phyloP scores from a whole-genome alignment of 2,113 vertebrate genomes.

The Emberiza fucata region DNA sequence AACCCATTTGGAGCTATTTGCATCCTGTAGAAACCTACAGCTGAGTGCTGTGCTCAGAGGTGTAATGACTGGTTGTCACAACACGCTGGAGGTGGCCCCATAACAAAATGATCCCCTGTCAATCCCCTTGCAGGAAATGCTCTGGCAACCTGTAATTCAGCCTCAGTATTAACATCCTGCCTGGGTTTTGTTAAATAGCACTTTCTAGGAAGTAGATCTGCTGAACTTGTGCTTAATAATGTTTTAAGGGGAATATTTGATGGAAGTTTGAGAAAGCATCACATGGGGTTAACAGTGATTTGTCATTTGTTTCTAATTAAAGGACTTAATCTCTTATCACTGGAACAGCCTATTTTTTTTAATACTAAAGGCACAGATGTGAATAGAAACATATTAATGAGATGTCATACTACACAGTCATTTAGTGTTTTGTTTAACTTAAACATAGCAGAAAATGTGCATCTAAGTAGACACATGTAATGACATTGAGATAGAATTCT shows the following conservation, averaged over 20 bases:
- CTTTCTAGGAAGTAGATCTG: conserved; percentile 98
- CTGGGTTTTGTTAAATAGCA: conserved; percentile 96
- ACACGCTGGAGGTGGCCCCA: conserved; percentile 97
- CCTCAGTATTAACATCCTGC: conserved; percentile 88
- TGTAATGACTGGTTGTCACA: conserved; percentile 99
- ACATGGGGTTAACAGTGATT: conserved; percentile 95
- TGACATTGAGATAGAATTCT: conserved; percentile 77
- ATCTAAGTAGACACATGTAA: conserved; percentile 77
- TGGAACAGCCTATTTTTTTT: conserved; percentile 88
- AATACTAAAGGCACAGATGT: conserved; percentile 85
- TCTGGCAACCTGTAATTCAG: conserved; percentile 99
- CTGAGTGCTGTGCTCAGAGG: conserved; percentile 93
- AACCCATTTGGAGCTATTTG: conserved; percentile 99
- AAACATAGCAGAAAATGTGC: conserved; percentile 84
- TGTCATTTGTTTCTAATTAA: conserved; percentile 95
- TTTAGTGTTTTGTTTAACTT: conserved; percentile 86
- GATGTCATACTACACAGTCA: conserved; percentile 81
- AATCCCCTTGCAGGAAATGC: conserved; percentile 87
- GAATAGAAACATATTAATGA: conserved; percentile 86
- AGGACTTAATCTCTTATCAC: conserved; percentile 93
- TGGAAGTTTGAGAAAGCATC: conserved; percentile 85
- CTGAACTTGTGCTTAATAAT: conserved; percentile 98
- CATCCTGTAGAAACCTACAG: conserved; percentile 93
- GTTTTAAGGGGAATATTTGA: conserved; percentile 87
- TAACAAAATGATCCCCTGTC: conserved; percentile 99